phyloP scores from a whole-genome alignment of 2,113 vertebrate genomes.

The Capra hircus region DNA sequence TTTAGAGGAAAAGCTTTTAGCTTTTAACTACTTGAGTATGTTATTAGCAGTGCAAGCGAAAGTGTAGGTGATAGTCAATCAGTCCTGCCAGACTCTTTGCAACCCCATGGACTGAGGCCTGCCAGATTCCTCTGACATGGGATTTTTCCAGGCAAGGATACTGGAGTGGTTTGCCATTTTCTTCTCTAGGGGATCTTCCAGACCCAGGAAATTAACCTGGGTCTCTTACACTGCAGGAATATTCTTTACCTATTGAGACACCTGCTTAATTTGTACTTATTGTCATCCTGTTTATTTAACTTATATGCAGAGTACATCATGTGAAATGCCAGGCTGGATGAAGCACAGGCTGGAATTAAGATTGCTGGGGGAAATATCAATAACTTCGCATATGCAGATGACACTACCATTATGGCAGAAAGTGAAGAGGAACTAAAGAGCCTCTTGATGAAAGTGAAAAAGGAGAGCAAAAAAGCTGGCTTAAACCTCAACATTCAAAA shows the following conservation, averaged over 20 bases:
- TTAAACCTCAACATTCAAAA: not conserved
- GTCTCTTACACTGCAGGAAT: not conserved
- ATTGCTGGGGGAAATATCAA: not conserved
- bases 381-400: not conserved
- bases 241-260: not conserved
- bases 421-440: not conserved
- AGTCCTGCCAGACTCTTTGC: not conserved
- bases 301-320: not conserved
- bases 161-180: not conserved
- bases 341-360: not conserved
- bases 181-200: not conserved
- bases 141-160: not conserved
- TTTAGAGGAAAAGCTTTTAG: not conserved
- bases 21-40: not conserved
- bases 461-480: not conserved
- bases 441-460: not conserved
- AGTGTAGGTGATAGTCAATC: not conserved
- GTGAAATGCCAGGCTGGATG: not conserved
- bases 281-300: not conserved
- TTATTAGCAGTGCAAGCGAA: not conserved
- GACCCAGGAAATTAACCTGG: not conserved
- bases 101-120: not conserved
- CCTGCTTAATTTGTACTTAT: not conserved
- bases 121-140: not conserved
- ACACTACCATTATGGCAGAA: not conserved